phyloP scores from a whole-genome alignment of 2,113 vertebrate genomes.

The Ochotona curzoniae region DNA sequence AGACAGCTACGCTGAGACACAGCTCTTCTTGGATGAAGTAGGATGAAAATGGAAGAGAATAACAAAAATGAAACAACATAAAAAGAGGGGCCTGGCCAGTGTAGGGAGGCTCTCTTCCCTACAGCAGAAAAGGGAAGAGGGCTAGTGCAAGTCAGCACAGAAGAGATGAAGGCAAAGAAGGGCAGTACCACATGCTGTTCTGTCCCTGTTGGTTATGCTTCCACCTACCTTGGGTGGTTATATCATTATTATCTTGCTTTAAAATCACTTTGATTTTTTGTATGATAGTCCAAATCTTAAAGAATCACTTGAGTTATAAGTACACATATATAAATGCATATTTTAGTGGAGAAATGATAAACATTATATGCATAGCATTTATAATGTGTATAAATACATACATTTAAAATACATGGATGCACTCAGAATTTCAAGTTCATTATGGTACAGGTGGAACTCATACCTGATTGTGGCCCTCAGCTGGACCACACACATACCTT shows the following conservation, averaged over 20 bases:
- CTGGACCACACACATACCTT: background rate
- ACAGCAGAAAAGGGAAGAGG: background rate
- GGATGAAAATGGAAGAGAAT: background rate
- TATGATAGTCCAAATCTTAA: constrained; percentile 5
- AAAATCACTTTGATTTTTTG: background rate
- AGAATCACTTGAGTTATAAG: background rate
- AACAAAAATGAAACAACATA: constrained; percentile 18
- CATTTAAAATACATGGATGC: background rate
- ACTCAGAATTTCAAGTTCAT: constrained; percentile 23
- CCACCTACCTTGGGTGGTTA: background rate
- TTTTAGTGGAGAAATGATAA: constrained; percentile 23
- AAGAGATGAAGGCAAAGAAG: background rate
- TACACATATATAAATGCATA: background rate
- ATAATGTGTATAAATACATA: constrained; percentile 8
- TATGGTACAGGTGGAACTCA: background rate
- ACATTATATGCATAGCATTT: background rate
- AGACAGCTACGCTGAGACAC: background rate
- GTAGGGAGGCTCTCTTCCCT: background rate
- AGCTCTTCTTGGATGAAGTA: background rate
- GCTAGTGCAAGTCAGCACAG: background rate
- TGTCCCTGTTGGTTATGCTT: background rate
- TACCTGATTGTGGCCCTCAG: background rate
- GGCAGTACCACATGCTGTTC: background rate
- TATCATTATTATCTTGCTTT: background rate
- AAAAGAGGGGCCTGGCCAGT: background rate